Conservation (phyloP, 2,797 vertebrate species). For the Acropternis orthonyx region DNA sequence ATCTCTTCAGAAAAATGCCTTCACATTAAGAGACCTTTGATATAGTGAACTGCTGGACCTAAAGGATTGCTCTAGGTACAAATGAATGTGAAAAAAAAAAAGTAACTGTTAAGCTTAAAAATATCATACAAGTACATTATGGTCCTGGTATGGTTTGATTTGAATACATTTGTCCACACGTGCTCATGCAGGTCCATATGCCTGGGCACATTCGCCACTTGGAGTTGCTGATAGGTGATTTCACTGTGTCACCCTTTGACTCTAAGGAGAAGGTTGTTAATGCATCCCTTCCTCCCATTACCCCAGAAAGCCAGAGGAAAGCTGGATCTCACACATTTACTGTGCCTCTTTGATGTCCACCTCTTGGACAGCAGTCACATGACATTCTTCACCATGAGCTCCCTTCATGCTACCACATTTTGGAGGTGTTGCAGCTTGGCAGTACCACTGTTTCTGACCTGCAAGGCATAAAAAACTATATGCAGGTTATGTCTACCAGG, state of each 20-base stretch:
- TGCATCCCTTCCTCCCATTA: neutral
- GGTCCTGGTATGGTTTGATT: neutral
- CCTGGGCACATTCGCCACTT: neutral
- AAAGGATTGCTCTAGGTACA: neutral
- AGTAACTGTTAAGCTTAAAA: neutral
- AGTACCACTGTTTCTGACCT: neutral
- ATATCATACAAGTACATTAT: neutral
- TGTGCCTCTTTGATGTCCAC: neutral
- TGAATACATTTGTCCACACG: accelerated
- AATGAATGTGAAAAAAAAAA: neutral
- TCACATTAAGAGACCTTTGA: neutral
- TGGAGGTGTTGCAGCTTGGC: neutral
- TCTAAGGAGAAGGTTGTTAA: neutral
- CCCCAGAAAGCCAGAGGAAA: neutral
- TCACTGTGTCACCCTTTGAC: neutral
- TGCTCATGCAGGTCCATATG: neutral
- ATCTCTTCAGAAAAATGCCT: neutral
- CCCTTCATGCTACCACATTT: accelerated
- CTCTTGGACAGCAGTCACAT: neutral
- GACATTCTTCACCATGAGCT: neutral
- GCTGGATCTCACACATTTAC: neutral
- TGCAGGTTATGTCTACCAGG: neutral
- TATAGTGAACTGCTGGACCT: neutral
- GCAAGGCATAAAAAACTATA: neutral
- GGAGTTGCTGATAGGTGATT: neutral